These are phyloP conservation scores for Neosilurus mollespiculum DNA, from an alignment of 2,797 vertebrate species.

Conservation along the genomic window DNA sequence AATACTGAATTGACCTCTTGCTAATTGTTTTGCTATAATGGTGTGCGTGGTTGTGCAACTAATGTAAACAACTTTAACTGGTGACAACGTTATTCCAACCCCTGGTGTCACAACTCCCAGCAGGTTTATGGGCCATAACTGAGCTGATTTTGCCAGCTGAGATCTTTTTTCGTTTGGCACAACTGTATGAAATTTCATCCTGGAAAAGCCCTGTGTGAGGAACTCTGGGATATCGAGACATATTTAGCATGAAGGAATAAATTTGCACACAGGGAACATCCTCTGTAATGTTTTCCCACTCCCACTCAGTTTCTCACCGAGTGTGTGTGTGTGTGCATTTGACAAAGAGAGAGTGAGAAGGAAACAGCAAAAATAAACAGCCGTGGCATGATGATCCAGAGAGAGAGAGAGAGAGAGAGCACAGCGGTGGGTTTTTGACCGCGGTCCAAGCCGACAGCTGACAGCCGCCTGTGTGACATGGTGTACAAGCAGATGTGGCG, in stretches of 20 bases:
- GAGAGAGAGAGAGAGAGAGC: no score
- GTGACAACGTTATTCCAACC: not conserved
- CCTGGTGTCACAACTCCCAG: not conserved
- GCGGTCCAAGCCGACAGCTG: slow-evolving; percentile 81
- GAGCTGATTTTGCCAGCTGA: slow-evolving; percentile 20
- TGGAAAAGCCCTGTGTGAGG: slow-evolving; percentile 22
- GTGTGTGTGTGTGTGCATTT: slow-evolving; percentile 7
- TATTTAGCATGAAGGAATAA: not conserved
- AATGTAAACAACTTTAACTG: slow-evolving; percentile 16
- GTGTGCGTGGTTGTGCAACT: slow-evolving; percentile 2
- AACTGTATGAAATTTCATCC: not conserved
- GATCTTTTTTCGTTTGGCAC: slow-evolving; percentile 1
- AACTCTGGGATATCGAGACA: slow-evolving; percentile 52
- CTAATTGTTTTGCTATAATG: slow-evolving; percentile 7
- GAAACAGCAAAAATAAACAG: slow-evolving; percentile 45
- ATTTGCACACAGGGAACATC: slow-evolving; percentile 18
- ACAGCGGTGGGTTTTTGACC: slow-evolving; percentile 75
- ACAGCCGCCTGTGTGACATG: slow-evolving; percentile 72
- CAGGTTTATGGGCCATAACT: slow-evolving; percentile 3
- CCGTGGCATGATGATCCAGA: slow-evolving; percentile 34
- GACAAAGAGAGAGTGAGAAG: no score
- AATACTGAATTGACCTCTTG: not conserved
- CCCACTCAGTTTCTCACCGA: slow-evolving; percentile 22
- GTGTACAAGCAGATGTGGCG: slow-evolving; percentile 77
- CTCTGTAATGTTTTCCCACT: slow-evolving; percentile 28